Evolutionary conservation across 2,888 invertebrate genomes (phyloP).

Genomic region (Branchipolynoe longqiensis): DNA sequence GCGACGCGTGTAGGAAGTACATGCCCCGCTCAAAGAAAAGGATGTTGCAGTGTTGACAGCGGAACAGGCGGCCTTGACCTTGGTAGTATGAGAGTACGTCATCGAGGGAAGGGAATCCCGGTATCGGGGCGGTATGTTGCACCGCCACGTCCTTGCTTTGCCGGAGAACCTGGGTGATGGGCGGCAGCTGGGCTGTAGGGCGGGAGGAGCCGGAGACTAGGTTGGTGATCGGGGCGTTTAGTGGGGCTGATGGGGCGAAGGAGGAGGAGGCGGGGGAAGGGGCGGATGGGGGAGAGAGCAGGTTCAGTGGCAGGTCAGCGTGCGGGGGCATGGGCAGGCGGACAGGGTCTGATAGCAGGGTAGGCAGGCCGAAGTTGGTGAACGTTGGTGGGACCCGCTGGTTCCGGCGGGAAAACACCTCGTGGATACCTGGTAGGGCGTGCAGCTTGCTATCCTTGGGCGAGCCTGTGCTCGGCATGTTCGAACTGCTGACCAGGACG

Average conservation of each 20-base stretch:
- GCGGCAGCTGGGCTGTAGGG: constrained; percentile 69
- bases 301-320: constrained; percentile 51
- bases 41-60: constrained; percentile 75
- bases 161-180: constrained; percentile 66
- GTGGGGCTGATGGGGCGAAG: constrained; percentile 3
- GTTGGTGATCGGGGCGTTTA: neutral
- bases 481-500: neutral
- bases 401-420: constrained; percentile 66
- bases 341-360: constrained; percentile 58
- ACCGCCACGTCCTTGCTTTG: constrained; percentile 70
- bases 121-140: constrained; percentile 71
- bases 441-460: constrained; percentile 39
- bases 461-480: neutral
- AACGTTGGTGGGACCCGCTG: constrained; percentile 65
- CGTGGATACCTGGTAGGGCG: constrained; percentile 68
- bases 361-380: constrained; percentile 65
- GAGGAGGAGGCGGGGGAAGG: constrained; percentile 14
- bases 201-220: constrained; percentile 34
- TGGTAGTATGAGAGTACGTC: constrained; percentile 74
- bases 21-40: constrained; percentile 76
- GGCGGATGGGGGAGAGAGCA: constrained; percentile 57
- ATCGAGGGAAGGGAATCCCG: constrained; percentile 72
- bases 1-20: constrained; percentile 76
- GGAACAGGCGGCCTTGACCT: constrained; percentile 74
- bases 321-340: constrained; percentile 28